Evolutionary conservation across 2,113 vertebrate genomes (phyloP).

Genomic region (mouse (Mus musculus)): GRCm39 chr10:86759501-86760000

Average conservation of each 20-base stretch:
- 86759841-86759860: background rate
- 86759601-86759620: background rate
- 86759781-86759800: background rate
- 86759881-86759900: background rate
- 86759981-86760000: background rate
- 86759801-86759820: background rate
- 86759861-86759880: background rate
- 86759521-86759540: accelerated
- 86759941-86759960: background rate
- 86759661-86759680: background rate
- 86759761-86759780: background rate
- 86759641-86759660: background rate
- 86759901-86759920: background rate
- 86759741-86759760: accelerated
- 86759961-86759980: background rate
- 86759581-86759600: background rate
- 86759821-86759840: background rate
- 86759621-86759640: background rate
- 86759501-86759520: accelerated
- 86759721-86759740: background rate
- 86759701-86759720: background rate
- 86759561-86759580: background rate
- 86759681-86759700: no score
- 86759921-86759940: background rate
- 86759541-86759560: background rate